Conservation (phyloP, 2,113 vertebrate genomes). For the Stigmatopora nigra region DNA sequence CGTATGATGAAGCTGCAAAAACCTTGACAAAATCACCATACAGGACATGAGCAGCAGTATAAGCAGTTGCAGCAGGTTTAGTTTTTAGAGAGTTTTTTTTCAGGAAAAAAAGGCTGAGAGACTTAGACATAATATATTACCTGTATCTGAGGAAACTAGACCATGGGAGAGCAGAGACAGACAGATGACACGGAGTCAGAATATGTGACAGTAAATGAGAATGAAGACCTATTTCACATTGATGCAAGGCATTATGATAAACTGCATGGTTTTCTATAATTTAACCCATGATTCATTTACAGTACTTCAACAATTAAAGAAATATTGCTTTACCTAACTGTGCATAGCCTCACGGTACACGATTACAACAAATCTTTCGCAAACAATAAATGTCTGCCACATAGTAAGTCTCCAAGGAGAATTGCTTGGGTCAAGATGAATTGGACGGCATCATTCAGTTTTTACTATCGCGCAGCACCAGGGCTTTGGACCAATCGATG, state of each 20-base stretch:
- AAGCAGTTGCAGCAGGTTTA: slow-evolving; percentile 1
- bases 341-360: neutral
- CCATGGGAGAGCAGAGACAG: slow-evolving; percentile 59
- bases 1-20: slow-evolving; percentile 6
- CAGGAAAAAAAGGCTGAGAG: slow-evolving; percentile 32
- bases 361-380: slow-evolving; percentile 12
- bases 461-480: slow-evolving; percentile 31
- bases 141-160: slow-evolving; percentile 74
- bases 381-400: slow-evolving; percentile 18
- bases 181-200: slow-evolving; percentile 56
- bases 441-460: slow-evolving; percentile 30
- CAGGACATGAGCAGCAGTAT: slow-evolving; percentile 13
- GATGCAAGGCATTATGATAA: neutral
- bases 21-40: slow-evolving; percentile 8
- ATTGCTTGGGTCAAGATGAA: slow-evolving; percentile 28
- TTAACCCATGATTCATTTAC: slow-evolving; percentile 4
- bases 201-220: slow-evolving; percentile 44
- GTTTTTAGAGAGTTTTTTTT: neutral
- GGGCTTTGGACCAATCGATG: slow-evolving; percentile 49
- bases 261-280: neutral
- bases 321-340: neutral
- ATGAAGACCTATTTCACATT: slow-evolving; percentile 3
- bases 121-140: slow-evolving; percentile 57
- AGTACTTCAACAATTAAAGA: neutral
- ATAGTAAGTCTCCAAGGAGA: slow-evolving; percentile 17